These are phyloP conservation scores for Epinephelus cyanopodus DNA, from an alignment of 2,113 vertebrate species.

Conservation along the genomic window DNA sequence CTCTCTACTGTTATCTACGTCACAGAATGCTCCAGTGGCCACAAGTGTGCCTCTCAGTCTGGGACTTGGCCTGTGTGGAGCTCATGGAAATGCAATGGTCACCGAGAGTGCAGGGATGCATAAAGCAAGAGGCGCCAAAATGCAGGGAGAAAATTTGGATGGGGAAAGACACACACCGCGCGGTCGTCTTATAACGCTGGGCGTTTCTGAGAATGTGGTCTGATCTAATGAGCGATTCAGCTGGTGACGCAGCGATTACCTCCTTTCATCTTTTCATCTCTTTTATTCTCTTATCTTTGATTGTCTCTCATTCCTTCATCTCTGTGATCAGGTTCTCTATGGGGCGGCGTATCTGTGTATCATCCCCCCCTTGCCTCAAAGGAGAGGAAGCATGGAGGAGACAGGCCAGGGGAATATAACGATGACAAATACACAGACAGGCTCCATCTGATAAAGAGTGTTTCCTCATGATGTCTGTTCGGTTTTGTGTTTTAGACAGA, in stretches of 20 bases:
- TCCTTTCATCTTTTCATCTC: slow-evolving; percentile 71
- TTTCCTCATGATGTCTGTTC: slow-evolving; percentile 36
- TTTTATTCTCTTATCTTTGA: slow-evolving; percentile 79
- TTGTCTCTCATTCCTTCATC: slow-evolving; percentile 61
- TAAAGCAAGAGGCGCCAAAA: slow-evolving; percentile 49
- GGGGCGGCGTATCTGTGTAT: slow-evolving; percentile 54
- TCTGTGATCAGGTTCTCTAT: slow-evolving; percentile 68
- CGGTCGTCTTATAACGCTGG: slow-evolving; percentile 47
- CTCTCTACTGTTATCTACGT: slow-evolving; percentile 40
- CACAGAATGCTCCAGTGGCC: slow-evolving; percentile 51
- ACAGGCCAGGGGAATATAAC: slow-evolving; percentile 43
- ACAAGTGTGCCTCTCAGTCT: slow-evolving; percentile 31
- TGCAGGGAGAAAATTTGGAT: slow-evolving; percentile 49
- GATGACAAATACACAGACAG: slow-evolving; percentile 64
- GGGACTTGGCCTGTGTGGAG: slow-evolving; percentile 31
- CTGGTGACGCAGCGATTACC: slow-evolving; percentile 62
- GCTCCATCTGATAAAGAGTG: slow-evolving; percentile 62
- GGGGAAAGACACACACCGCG: slow-evolving; percentile 40
- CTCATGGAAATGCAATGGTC: slow-evolving; percentile 48
- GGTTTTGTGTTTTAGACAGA: slow-evolving; percentile 15
- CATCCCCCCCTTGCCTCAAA: slow-evolving; percentile 66
- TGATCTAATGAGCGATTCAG: slow-evolving; percentile 67
- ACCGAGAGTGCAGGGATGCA: slow-evolving; percentile 47
- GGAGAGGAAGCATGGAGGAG: slow-evolving; percentile 64
- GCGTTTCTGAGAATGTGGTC: slow-evolving; percentile 70